Conservation (phyloP, 2,888 invertebrate species). For the Meandrusa payeni region DNA sequence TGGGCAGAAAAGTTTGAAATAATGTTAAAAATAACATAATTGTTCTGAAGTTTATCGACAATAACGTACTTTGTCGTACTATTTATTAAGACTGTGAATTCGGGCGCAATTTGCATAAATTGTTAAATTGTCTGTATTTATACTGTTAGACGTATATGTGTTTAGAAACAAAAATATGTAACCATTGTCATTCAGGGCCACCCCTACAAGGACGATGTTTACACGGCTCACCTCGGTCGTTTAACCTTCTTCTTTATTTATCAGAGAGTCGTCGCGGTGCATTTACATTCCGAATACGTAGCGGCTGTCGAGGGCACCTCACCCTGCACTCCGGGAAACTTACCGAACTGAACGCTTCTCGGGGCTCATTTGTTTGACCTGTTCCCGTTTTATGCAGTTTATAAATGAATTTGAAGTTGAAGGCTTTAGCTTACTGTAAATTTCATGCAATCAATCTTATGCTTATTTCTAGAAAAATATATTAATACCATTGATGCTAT, state of each 20-base stretch:
- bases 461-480: no score
- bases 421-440: no score
- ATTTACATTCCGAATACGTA: slow-evolving; percentile 47
- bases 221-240: slow-evolving; percentile 51
- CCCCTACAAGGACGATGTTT: slow-evolving; percentile 38
- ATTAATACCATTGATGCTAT: no score
- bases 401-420: neutral
- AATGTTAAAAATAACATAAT: no score
- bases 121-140: no score
- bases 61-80: no score
- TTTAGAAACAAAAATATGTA: neutral
- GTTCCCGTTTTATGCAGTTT: neutral
- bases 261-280: slow-evolving; percentile 40
- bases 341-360: slow-evolving; percentile 3
- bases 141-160: neutral
- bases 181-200: neutral
- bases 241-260: slow-evolving; percentile 72
- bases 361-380: slow-evolving; percentile 1
- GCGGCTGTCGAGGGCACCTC: slow-evolving; percentile 9
- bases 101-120: no score
- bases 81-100: no score
- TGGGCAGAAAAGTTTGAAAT: no score
- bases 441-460: no score
- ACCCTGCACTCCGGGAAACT: neutral
- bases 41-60: no score